phyloP scores from a whole-genome alignment of 2,888 invertebrate species.

The Epirrhoe alternata region DNA sequence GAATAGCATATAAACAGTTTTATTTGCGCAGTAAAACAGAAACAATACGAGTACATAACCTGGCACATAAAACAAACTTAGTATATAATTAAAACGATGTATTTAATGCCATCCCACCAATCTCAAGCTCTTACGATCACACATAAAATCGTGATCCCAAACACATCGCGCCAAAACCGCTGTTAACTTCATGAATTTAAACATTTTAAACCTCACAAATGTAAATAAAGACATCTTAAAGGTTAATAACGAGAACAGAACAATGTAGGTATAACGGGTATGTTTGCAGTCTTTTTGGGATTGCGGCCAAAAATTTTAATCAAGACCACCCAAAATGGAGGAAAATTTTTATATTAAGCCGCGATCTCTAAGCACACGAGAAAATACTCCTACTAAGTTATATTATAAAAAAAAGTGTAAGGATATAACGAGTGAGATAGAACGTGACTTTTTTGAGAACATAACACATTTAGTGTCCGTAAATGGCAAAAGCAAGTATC shows the following conservation, averaged over 20 bases:
- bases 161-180: slow-evolving; percentile 42
- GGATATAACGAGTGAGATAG: no score
- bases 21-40: no score
- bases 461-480: no score
- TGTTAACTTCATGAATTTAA: slow-evolving; percentile 59
- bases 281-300: slow-evolving; percentile 50
- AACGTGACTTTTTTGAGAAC: no score
- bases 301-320: slow-evolving; percentile 53
- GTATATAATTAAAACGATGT: no score
- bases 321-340: slow-evolving; percentile 58
- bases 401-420: no score
- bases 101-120: neutral
- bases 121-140: slow-evolving; percentile 24
- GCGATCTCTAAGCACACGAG: neutral
- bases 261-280: slow-evolving; percentile 51
- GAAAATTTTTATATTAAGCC: slow-evolving; percentile 21
- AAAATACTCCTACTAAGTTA: neutral
- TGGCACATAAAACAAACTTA: no score
- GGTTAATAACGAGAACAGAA: slow-evolving; percentile 54
- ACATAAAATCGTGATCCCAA: slow-evolving; percentile 18
- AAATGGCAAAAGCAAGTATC: no score
- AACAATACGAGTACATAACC: no score
- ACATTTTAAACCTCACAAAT: slow-evolving; percentile 55
- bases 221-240: slow-evolving; percentile 59
- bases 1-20: no score